These are phyloP conservation scores for Talpa occidentalis DNA, from an alignment of 2,113 vertebrate species.

Conservation along the genomic window DNA sequence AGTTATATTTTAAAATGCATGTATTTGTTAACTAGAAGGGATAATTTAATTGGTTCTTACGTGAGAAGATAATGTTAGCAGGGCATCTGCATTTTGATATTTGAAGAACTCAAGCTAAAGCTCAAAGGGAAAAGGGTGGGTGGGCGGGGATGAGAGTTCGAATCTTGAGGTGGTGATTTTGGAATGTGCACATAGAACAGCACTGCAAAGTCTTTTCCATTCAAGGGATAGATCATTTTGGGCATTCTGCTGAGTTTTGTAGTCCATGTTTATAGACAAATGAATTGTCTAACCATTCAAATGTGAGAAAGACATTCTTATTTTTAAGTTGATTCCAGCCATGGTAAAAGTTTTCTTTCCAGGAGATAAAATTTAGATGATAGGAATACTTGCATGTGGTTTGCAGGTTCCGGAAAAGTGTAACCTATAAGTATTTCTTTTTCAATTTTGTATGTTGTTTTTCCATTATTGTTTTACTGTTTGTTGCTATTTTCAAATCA, in stretches of 20 bases:
- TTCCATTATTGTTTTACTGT: not conserved
- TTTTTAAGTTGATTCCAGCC: not conserved
- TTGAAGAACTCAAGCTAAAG: not conserved
- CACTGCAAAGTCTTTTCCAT: not conserved
- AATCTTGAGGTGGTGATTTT: not conserved
- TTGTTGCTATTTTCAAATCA: conserved; percentile 52
- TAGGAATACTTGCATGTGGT: conserved; percentile 39
- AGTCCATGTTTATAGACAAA: not conserved
- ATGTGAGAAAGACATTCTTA: not conserved
- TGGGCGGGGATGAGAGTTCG: not conserved
- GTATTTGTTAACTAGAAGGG: not conserved
- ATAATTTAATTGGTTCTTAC: not conserved
- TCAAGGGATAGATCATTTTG: not conserved
- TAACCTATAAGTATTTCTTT: not conserved
- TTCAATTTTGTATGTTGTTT: not conserved
- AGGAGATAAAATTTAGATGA: not conserved
- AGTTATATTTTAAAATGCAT: not conserved
- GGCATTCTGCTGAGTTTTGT: not conserved
- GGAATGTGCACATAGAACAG: not conserved
- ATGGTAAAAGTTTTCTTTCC: not conserved
- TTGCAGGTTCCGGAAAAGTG: conserved; percentile 15
- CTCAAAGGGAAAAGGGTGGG: too few species aligned
- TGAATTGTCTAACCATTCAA: not conserved
- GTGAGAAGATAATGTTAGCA: not conserved
- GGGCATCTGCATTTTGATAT: not conserved